Base-by-base conservation (phyloP, 92 coral and sea anemone genomes). In the Porites cylindrica region DNA sequence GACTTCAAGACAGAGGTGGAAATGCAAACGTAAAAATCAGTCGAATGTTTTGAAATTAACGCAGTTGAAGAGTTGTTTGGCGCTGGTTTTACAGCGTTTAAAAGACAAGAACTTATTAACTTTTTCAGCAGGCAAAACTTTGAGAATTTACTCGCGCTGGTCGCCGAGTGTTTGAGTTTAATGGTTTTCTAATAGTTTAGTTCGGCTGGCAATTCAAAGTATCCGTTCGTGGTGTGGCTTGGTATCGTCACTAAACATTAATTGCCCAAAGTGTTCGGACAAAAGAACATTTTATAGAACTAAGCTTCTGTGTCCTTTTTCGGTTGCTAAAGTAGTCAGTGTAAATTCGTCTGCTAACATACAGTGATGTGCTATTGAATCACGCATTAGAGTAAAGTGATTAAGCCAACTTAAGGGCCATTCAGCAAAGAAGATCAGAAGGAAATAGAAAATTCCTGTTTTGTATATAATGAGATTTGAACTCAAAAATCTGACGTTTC, bases 341-440 rank as follows among this genome's bases (percentile, higher is more conserved):
- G 77, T 75, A 83, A 74, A 83, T 65, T 83, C 51, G 73, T 43
- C 43, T 32, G 67, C 59, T 73, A 59, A 38, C 47, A 58, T 65
- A 10, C 32, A 20, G 16, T 52, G 6, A 83, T 78, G 81, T 91
- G 81, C 68, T 83, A 83, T 79, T 70, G 54, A 79, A 84, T 84
- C 43, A 86, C 76, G 71, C 82, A 68, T 79, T 91, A 76, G 85
- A 87, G 84, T 71, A 76, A 82, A n/a, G 38, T 90, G 72, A 77
- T 77, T 79, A 38, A 87, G 90, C 82, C 77, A 32, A 53, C 24
- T 21, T 50, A 18, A 61, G 24, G 32, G 47, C 63, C 77, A 6
- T 75, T 43, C 9, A 53, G 43, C 24, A 52, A 75, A 52, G 14
- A 70, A 10, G 52, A 8, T 23, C 72, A 68, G 47, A 38, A 38